Percentiles rank a stretch among this genome's conserved stretches.
These are phyloP conservation scores for Cardiocondyla obscurior DNA, from an alignment of 1,140 invertebrate genomes.

Conservation along the genomic window DNA sequence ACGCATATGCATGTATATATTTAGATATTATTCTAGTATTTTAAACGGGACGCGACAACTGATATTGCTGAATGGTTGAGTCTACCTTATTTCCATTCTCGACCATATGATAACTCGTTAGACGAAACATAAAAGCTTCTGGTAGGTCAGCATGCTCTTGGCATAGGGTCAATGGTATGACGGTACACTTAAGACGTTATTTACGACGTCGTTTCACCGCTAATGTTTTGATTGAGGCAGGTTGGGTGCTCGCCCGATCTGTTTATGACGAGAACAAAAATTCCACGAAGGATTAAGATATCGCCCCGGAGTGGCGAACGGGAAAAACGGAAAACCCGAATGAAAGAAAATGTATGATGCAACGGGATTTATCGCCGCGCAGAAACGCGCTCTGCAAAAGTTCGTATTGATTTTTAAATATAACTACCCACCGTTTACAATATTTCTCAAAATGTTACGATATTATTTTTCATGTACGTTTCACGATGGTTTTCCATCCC, in stretches of 20 bases:
- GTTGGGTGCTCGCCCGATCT: conserved; percentile 77
- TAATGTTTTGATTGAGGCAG: conserved; percentile 81
- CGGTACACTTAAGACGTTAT: conserved; percentile 81
- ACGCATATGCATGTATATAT: not conserved
- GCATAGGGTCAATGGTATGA: conserved; percentile 72
- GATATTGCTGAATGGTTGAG: not conserved
- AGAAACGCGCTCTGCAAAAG: not conserved
- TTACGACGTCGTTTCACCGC: conserved; percentile 80
- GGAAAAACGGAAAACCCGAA: conserved; percentile 22
- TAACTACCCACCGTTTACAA: not conserved
- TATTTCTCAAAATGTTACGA: conserved; percentile 23
- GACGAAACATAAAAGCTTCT: conserved; percentile 47
- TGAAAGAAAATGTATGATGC: not conserved
- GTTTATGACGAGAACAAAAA: conserved; percentile 77
- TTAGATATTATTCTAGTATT: not conserved
- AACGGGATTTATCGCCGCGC: not conserved
- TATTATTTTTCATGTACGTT: conserved; percentile 12
- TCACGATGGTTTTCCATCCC: not conserved
- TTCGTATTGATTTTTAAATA: conserved; percentile 45
- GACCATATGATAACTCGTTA: conserved; percentile 41
- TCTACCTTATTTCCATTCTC: not conserved
- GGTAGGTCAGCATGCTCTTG: conserved; percentile 58
- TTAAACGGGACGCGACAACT: not conserved
- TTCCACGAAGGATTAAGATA: conserved; percentile 41
- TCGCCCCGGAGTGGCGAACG: not conserved